Evolutionary conservation across 1,140 invertebrate species (phyloP), one percentile per base, ranked within the genome.

Genomic region (Calephelis virginiensis): DNA sequence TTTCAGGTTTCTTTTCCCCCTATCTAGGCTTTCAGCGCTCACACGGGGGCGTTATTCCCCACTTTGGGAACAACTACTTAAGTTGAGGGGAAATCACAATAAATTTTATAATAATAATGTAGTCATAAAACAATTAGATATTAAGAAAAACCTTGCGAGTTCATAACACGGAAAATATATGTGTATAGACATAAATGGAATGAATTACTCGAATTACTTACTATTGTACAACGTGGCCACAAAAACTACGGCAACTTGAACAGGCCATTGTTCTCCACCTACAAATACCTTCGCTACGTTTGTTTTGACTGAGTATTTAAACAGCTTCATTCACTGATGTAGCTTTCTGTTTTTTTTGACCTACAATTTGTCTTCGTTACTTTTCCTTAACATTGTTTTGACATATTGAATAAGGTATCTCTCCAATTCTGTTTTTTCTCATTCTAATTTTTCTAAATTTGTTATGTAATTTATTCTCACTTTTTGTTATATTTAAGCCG

Each of bases 201-300:
- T 56, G 53, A 56, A 56, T 56, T 56, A 10, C 53, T 56, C 53
- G 10, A 12, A 56, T 56, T 56, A 17, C 28, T 56, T 56, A 56
- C 53, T 7, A 56, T 56, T 56, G 53, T 56, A 56, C 53, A 17
- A 12, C 11, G 17, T 5, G 53, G 53, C 14, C 28, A 37, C 53
- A 61, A 60, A 61, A 66, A 28, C 28, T 47, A 61, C 38, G 56
- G 14, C 64, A 47, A 59, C 64, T 38, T 48, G 40, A 60, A 61
- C 47, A 14, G 28, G 53, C 56, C 56, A 66, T 66, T 66, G 64
- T 66, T 60, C 45, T n/a, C 64, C 37, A 53, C 56, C 60, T 53
- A 53, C 53, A 56, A 56, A 56, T 56, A 56, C 53, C 53, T 56
- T 56, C 28, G 28, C 17, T 56, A 56, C 6, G 50, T 56, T 56